Evolutionary conservation across 2,888 invertebrate species (phyloP), one percentile per base, ranked within the genome.

Genomic region (Ichneumoninae sp.): DNA sequence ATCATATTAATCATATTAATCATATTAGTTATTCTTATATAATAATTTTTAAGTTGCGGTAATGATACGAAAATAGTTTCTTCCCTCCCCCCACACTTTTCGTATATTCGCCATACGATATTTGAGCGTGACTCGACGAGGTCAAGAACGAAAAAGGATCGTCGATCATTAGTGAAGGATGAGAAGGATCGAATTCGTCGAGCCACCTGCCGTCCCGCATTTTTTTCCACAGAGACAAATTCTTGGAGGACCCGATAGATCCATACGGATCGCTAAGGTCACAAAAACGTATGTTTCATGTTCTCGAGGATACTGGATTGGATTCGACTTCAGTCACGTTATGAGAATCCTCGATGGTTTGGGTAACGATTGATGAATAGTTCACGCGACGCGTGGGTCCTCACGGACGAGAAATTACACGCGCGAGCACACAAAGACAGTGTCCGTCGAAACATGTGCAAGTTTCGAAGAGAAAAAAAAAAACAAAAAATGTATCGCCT

Each of bases 201-300:
- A 69, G 69, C 78, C 83, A 83, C 78, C 83, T 83, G 83, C 52
- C 52, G 74, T 69, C 74, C 57, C 26, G 22, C 70, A 8, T 68
- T 44, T 78, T 60, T 52, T 74, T n/a, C 30, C 33, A 63, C 16
- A 26, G 33, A 33, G 63, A 30, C 5, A 63, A 63, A n/a, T 33
- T 63, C 63, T 22, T 26, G 57, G 63, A 63, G n/a, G 63, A 63
- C 16, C 63, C 63, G 33, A 63, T 63, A 33, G 63, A 63, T 63
- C 30, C 16, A n/a, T n/a, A 63, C 6, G 33, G 63, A 63, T 63
- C 30, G 30, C 33, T 30, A 63, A 33, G 16, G 33, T 63, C 63
- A 33, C 30, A 3, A 30, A 16, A 63, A 63, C 33, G 30, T n/a
- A 16, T 63, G 30, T 33, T 16, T 63, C 63, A 30, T 63, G 63